These are phyloP conservation scores for Formica selysi DNA, from an alignment of 1,140 invertebrate genomes.

Conservation along the genomic window DNA sequence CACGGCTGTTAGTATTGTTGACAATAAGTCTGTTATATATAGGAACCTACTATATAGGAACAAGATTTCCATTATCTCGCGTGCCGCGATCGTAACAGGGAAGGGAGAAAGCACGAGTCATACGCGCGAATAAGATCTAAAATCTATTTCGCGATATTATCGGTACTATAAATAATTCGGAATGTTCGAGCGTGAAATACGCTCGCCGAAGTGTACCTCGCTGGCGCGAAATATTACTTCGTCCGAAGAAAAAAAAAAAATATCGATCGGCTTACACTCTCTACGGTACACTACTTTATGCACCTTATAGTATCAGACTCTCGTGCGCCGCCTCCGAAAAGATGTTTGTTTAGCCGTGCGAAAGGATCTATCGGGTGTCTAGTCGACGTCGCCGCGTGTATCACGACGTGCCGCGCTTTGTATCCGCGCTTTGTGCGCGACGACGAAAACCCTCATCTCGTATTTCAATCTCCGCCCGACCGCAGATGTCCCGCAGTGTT, in stretches of 20 bases:
- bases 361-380: constrained; percentile 71
- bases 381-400: constrained; percentile 42
- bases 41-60: not conserved
- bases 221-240: constrained; percentile 31
- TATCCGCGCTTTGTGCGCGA: constrained; percentile 65
- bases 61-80: constrained; percentile 17
- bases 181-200: constrained; percentile 39
- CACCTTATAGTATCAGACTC: not conserved
- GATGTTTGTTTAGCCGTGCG: constrained; percentile 63
- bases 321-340: constrained; percentile 18
- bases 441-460: constrained; percentile 66
- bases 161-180: constrained; percentile 45
- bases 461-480: constrained; percentile 73
- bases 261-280: constrained; percentile 29
- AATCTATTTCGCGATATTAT: constrained; percentile 58
- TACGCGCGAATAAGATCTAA: constrained; percentile 45
- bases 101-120: not conserved
- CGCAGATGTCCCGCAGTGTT: constrained; percentile 76
- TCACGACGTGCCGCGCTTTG: constrained; percentile 53
- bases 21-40: not conserved
- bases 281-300: not conserved
- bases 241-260: constrained; percentile 29
- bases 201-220: constrained; percentile 29
- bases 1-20: not conserved
- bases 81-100: constrained; percentile 1